Evolutionary conservation across 92 coral and sea anemone genomes (phyloP).

Genomic region (Parazoanthus swiftii): DNA sequence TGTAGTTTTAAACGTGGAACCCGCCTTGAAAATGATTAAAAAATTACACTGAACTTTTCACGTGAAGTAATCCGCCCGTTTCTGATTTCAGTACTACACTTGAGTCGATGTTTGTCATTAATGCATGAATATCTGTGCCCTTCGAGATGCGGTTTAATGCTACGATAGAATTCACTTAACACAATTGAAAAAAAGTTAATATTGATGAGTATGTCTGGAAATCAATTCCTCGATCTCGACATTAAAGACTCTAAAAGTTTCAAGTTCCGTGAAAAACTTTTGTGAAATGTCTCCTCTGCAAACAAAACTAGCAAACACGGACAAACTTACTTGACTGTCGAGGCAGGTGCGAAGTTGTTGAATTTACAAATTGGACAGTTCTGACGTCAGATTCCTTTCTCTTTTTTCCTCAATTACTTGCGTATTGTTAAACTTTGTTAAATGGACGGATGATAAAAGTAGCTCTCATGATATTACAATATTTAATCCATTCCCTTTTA

Average conservation of each 20-base stretch:
- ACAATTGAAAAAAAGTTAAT: slow-evolving; percentile 13
- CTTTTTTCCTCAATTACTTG: slow-evolving; percentile 40
- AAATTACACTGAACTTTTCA: neutral
- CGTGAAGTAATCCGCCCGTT: slow-evolving; percentile 10
- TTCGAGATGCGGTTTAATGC: neutral
- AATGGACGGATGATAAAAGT: neutral
- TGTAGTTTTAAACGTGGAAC: neutral
- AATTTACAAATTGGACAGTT: slow-evolving; percentile 13
- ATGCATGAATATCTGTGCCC: slow-evolving; percentile 18
- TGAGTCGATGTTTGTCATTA: neutral
- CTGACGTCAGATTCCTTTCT: slow-evolving; percentile 4
- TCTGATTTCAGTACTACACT: neutral
- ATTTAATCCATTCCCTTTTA: slow-evolving; percentile 10
- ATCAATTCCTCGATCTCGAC: slow-evolving; percentile 12
- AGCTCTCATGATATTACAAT: neutral
- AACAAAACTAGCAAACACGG: slow-evolving; percentile 1
- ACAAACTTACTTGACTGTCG: neutral
- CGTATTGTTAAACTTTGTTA: slow-evolving; percentile 10
- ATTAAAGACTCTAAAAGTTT: slow-evolving; percentile 8
- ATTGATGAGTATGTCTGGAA: slow-evolving; percentile 13
- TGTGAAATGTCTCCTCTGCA: neutral
- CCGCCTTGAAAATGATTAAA: neutral
- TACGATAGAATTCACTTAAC: neutral
- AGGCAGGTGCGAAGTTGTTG: slow-evolving; percentile 37
- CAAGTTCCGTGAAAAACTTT: neutral